These are phyloP conservation scores for Pogonus chalceus DNA, from an alignment of 1,140 invertebrate species.

Conservation along the genomic window DNA sequence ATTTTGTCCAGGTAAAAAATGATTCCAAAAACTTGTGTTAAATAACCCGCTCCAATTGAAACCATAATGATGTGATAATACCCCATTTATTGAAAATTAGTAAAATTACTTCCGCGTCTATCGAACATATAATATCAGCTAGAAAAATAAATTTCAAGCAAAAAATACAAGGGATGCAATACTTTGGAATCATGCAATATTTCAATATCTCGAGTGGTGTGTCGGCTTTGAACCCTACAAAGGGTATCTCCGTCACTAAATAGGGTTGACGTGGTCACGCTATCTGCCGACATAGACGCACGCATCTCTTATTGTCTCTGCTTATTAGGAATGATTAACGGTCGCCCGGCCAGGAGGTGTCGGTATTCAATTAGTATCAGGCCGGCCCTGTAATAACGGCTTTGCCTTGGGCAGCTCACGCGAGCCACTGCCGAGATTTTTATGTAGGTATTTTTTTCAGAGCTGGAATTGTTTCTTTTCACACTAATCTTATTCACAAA, in stretches of 20 bases:
- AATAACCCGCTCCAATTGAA: too few relatives aligned
- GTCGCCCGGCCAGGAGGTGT: not conserved
- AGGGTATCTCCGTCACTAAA: not conserved
- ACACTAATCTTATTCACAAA: too few relatives aligned
- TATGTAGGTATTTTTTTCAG: too few relatives aligned
- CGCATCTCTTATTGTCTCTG: not conserved
- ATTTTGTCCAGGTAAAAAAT: too few relatives aligned
- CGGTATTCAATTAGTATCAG: slow-evolving; percentile 2
- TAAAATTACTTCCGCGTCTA: too few relatives aligned
- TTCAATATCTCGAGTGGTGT: not conserved
- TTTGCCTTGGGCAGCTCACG: not conserved
- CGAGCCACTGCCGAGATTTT: not conserved
- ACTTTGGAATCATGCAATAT: slow-evolving; percentile 4
- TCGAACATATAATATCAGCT: too few relatives aligned
- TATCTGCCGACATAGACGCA: not conserved
- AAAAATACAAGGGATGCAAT: too few relatives aligned
- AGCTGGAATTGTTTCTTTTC: too few relatives aligned
- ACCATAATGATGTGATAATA: too few relatives aligned
- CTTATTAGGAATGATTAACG: slow-evolving; percentile 1
- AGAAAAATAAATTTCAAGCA: too few relatives aligned
- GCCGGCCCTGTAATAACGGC: slow-evolving; percentile 1
- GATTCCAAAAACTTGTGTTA: too few relatives aligned
- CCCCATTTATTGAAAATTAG: too few relatives aligned
- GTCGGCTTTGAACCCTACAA: not conserved
- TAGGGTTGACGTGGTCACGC: slow-evolving; percentile 3